phyloP scores from a whole-genome alignment of 2,797 vertebrate genomes.

The Apogon hyalosoma region DNA sequence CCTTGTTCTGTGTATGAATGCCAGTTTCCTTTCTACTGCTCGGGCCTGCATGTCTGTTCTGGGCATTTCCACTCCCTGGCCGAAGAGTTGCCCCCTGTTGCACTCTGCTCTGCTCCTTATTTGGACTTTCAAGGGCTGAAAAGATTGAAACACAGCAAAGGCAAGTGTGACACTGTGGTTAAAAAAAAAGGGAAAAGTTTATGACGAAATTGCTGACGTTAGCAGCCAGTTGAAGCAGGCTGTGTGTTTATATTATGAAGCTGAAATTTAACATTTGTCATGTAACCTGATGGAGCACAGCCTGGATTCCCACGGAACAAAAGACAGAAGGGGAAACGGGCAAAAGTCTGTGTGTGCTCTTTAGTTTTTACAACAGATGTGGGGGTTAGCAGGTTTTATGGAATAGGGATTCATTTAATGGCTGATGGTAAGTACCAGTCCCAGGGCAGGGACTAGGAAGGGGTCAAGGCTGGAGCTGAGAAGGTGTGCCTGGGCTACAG shows the following conservation, averaged over 20 bases:
- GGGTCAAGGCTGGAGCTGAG: conserved; percentile 68
- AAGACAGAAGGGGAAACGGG: conserved; percentile 64
- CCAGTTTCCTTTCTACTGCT: conserved; percentile 71
- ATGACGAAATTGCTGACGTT: conserved; percentile 82
- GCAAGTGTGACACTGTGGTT: conserved; percentile 57
- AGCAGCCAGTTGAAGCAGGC: conserved; percentile 67
- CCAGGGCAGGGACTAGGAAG: conserved; percentile 66
- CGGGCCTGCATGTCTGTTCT: conserved; percentile 64
- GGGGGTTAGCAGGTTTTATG: conserved; percentile 78
- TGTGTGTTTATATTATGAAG: conserved; percentile 78
- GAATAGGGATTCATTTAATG: conserved; percentile 81
- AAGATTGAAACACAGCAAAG: conserved; percentile 64
- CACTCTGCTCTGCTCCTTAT: conserved; percentile 24
- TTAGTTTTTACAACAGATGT: conserved; percentile 76
- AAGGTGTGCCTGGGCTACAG: conserved; percentile 70
- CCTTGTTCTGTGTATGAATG: conserved; percentile 78
- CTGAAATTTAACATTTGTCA: conserved; percentile 81
- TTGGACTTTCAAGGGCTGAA: conserved; percentile 62
- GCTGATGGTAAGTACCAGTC: conserved; percentile 80
- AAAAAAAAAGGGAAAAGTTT: conserved; percentile 29
- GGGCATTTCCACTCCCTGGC: conserved; percentile 84
- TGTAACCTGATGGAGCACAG: conserved; percentile 72
- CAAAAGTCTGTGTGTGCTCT: conserved; percentile 44
- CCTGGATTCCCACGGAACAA: conserved; percentile 74
- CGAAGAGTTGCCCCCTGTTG: conserved; percentile 73